Percentiles rank a stretch among this genome's conserved stretches.
phyloP scores from a whole-genome alignment of 2,113 vertebrate species.

The Brachyistius frenatus region DNA sequence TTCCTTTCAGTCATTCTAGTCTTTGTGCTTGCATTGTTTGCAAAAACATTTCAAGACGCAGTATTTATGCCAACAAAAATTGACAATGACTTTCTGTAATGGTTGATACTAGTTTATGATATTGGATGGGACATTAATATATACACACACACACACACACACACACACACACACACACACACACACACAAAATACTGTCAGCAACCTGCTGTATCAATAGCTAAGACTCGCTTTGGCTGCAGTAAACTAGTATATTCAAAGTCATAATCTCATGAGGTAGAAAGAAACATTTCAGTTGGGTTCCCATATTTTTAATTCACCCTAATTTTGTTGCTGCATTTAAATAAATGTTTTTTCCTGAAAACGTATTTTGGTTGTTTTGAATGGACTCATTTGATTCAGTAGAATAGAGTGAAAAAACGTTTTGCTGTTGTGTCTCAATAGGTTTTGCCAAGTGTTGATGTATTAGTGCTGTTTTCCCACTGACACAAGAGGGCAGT shows the following conservation, averaged over 20 bases:
- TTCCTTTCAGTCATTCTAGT: slow-evolving; percentile 55
- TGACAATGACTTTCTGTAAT: slow-evolving; percentile 37
- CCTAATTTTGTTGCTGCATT: slow-evolving; percentile 55
- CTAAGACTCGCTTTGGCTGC: slow-evolving; percentile 50
- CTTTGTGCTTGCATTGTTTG: slow-evolving; percentile 61
- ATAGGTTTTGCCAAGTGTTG: neutral
- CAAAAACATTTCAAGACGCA: slow-evolving; percentile 73
- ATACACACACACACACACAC: slow-evolving; percentile 28
- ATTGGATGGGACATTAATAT: slow-evolving; percentile 53
- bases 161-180: slow-evolving; percentile 24
- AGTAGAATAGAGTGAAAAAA: neutral
- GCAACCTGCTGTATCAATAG: slow-evolving; percentile 48
- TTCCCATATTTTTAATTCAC: slow-evolving; percentile 40
- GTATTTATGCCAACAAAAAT: slow-evolving; percentile 41
- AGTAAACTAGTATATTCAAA: slow-evolving; percentile 43
- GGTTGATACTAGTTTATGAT: slow-evolving; percentile 44
- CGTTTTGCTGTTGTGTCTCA: too few relatives aligned
- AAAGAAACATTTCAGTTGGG: slow-evolving; percentile 41
- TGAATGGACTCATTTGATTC: slow-evolving; percentile 39
- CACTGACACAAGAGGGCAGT: slow-evolving; percentile 74
- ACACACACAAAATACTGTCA: slow-evolving; percentile 7
- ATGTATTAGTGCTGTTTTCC: neutral
- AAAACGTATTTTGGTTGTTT: slow-evolving; percentile 13
- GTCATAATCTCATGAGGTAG: slow-evolving; percentile 48
- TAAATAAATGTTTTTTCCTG: slow-evolving; percentile 72